Evolutionary conservation across 2,888 invertebrate genomes (phyloP), one percentile per base, ranked within the genome.

Genomic region (Axea sp.): DNA sequence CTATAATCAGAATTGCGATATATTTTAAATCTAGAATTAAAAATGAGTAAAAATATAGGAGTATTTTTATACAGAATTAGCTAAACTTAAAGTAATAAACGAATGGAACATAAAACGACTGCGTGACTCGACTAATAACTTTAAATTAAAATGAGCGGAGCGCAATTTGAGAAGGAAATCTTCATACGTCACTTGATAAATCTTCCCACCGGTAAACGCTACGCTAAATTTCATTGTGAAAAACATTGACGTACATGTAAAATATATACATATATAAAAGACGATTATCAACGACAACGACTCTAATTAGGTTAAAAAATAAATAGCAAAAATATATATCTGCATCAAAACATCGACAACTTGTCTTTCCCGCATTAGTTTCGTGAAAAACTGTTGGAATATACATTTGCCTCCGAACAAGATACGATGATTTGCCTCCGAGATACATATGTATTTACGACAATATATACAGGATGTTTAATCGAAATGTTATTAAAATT

Each of bases 271-370:
- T 75, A 75, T 75, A 71, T 72, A 71, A 74, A 74, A 71, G 67
- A 75, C 75, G 62, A 71, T 69, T 71, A 71, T 65, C 71, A 67
- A 71, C 72, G 75, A 72, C 71, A 67, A 75, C 65, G 59, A 57
- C 62, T 68, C 64, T 75, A 72, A 75, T 68, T 62, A 65, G 69
- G 65, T 72, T 74, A 74, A 57, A 74, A 73, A 74, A 74, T 74
- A 74, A 74, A 74, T 69, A 74, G 74, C 74, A 74, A 74, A 74
- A 74, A 75, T 75, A 75, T 75, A 75, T 67, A 71, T 75, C 71
- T 75, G 67, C 75, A 75, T 75, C 62, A 75, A 75, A 75, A 75
- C 71, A 72, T 64, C 67, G 73, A 67, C 73, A 73, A 73, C 65
- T 73, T 73, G 60, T 53, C 65, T 65, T 60, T 53, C 73, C 45